phyloP scores from a whole-genome alignment of 2,797 vertebrate species.

The Helostoma temminkii region DNA sequence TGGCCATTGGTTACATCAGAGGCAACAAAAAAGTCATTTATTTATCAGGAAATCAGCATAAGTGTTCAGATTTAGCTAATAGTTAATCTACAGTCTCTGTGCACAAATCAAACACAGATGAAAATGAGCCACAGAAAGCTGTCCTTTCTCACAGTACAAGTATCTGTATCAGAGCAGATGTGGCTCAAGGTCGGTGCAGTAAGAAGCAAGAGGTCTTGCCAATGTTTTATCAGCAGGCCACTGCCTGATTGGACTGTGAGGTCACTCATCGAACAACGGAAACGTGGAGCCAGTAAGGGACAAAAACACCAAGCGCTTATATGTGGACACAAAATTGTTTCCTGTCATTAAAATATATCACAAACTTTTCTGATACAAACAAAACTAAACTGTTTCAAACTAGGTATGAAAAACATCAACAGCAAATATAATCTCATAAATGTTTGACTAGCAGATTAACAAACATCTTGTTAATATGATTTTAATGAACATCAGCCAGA shows the following conservation, averaged over 20 bases:
- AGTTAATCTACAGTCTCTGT: too few species aligned
- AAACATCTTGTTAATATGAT: too few species aligned
- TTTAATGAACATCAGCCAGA: too few species aligned
- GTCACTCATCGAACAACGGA: neutral
- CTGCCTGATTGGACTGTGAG: neutral
- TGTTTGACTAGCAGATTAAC: too few species aligned
- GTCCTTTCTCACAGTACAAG: conserved; percentile 1
- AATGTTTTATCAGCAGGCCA: neutral
- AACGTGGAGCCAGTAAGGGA: neutral
- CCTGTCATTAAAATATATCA: neutral
- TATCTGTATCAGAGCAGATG: neutral
- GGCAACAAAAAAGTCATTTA: too few species aligned
- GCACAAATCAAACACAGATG: too few species aligned
- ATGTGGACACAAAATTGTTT: neutral
- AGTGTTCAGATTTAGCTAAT: too few species aligned
- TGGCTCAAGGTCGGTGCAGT: neutral
- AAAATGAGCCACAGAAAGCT: neutral
- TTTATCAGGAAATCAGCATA: too few species aligned
- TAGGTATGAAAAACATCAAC: neutral
- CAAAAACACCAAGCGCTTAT: neutral
- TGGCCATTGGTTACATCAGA: too few species aligned
- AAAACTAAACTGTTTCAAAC: too few species aligned
- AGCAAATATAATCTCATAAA: too few species aligned
- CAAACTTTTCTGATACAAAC: neutral
- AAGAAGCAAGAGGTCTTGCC: neutral